These are phyloP conservation scores for Acleris cristana DNA, from an alignment of 2,888 invertebrate species.

Conservation along the genomic window DNA sequence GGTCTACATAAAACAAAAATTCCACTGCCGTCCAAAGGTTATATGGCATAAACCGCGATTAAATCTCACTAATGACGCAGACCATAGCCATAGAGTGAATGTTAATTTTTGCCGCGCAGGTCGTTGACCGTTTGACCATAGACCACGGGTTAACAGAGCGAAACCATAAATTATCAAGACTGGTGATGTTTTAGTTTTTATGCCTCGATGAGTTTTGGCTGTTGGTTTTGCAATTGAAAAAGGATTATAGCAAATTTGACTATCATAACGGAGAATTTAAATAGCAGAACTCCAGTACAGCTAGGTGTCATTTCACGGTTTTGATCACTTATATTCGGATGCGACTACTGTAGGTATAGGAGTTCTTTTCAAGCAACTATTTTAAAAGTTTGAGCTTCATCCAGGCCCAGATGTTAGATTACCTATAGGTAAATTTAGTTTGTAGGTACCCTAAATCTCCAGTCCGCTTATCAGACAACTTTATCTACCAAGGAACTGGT, in stretches of 20 bases:
- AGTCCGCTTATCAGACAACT: no score
- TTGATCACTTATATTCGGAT: no score
- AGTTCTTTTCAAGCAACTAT: no score
- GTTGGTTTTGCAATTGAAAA: constrained; percentile 25
- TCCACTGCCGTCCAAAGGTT: constrained; percentile 11
- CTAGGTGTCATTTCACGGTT: no score
- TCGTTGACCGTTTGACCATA: constrained; percentile 68
- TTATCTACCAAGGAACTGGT: no score
- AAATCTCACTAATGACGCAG: constrained; percentile 16
- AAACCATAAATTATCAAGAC: constrained; percentile 51
- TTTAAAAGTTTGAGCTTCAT: no score
- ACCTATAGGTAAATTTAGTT: no score
- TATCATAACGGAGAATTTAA: not conserved
- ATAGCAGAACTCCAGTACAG: no score
- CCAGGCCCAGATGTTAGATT: no score
- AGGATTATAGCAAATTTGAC: constrained; percentile 5
- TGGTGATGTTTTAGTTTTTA: constrained; percentile 32
- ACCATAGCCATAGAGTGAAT: constrained; percentile 48
- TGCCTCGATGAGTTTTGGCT: constrained; percentile 31
- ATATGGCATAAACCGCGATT: constrained; percentile 9
- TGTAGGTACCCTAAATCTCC: no score
- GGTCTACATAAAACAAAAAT: not conserved
- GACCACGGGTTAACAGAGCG: constrained; percentile 70
- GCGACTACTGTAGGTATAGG: no score
- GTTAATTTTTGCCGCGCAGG: constrained; percentile 62